phyloP scores from a whole-genome alignment of 2,797 vertebrate species.

The Xiphophorus birchmanni region DNA sequence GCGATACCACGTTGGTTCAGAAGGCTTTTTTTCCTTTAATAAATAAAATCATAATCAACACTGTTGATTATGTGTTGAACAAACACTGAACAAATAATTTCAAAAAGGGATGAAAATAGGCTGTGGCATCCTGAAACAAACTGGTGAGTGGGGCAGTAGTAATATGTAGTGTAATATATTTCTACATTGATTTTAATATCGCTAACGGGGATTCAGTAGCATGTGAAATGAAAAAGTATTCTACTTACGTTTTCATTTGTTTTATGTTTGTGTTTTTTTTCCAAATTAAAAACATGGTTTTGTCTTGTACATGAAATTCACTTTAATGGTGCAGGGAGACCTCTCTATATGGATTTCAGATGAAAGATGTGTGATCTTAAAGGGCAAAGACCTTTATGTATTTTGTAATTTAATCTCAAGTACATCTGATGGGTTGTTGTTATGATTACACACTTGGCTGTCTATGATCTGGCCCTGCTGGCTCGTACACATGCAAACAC shows the following conservation, averaged over 20 bases:
- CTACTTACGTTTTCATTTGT: background rate
- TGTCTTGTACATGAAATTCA: background rate
- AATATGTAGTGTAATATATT: background rate
- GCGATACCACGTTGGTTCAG: background rate
- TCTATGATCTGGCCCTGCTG: conserved; percentile 17
- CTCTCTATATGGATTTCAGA: background rate
- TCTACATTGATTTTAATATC: background rate
- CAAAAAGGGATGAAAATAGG: background rate
- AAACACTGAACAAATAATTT: background rate
- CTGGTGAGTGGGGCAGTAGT: background rate
- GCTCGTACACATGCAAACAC: conserved; percentile 29
- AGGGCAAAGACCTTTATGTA: background rate
- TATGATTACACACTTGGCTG: conserved; percentile 20
- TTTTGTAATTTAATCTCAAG: conserved; percentile 16
- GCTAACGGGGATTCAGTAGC: background rate
- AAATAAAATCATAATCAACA: background rate
- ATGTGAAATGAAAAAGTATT: background rate
- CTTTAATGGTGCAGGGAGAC: background rate
- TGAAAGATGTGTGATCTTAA: background rate
- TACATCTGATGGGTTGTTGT: conserved; percentile 26
- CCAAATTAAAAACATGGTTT: background rate
- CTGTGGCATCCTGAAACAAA: background rate
- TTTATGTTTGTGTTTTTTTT: too few relatives aligned
- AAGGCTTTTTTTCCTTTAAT: background rate
- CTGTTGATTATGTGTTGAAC: background rate